phyloP scores from a whole-genome alignment of 2,888 invertebrate genomes.

The Hypselothyrea guttata region DNA sequence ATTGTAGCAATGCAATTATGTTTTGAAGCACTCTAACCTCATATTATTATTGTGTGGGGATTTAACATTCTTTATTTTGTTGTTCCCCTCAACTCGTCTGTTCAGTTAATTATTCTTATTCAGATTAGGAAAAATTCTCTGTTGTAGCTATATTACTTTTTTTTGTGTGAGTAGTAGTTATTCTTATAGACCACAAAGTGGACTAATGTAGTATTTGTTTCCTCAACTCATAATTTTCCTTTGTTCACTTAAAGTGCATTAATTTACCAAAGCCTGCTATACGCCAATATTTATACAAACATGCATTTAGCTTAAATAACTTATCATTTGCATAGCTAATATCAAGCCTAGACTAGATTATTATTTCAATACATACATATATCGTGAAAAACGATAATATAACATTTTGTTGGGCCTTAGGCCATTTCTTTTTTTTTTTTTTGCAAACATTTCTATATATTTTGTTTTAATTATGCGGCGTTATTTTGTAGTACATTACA shows the following conservation, averaged over 20 bases:
- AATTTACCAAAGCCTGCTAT: too few relatives aligned
- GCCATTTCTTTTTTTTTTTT: slow-evolving; percentile 30
- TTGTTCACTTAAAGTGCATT: slow-evolving; percentile 50
- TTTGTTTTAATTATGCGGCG: slow-evolving; percentile 43
- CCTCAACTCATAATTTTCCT: not conserved
- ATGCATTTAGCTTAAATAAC: slow-evolving; percentile 36
- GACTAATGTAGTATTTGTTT: slow-evolving; percentile 7
- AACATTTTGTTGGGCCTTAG: slow-evolving; percentile 44
- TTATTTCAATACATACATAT: too few relatives aligned
- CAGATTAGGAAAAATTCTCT: too few relatives aligned
- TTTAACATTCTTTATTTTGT: too few relatives aligned
- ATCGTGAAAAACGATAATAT: slow-evolving; percentile 45
- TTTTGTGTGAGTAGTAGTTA: slow-evolving; percentile 12
- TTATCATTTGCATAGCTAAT: slow-evolving; percentile 54
- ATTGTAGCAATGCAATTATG: slow-evolving; percentile 16
- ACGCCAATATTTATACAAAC: slow-evolving; percentile 55
- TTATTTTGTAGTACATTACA: slow-evolving; percentile 9
- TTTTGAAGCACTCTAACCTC: slow-evolving; percentile 7
- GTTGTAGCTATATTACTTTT: slow-evolving; percentile 4
- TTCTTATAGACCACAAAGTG: slow-evolving; percentile 33
- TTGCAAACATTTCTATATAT: slow-evolving; percentile 9
- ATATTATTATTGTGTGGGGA: too few relatives aligned
- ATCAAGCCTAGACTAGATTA: slow-evolving; percentile 50
- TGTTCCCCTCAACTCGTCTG: too few relatives aligned
- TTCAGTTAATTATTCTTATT: too few relatives aligned